Evolutionary conservation across 2,888 invertebrate genomes (phyloP), one percentile per base, ranked within the genome.

Genomic region (Mechanitis mazaeus): DNA sequence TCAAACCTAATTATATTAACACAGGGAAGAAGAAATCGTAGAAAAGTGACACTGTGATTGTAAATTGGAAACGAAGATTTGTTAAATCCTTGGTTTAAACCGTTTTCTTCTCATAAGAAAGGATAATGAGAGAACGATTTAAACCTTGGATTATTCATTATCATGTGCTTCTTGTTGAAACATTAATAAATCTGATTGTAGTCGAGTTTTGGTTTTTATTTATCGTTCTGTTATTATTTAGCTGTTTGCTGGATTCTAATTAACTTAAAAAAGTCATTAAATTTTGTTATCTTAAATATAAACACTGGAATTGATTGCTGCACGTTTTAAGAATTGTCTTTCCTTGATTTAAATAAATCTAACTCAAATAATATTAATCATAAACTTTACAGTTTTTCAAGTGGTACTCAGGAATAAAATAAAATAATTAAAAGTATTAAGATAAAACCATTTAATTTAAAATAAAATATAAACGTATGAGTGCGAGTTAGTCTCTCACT

Each of bases 111-210:
- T 4, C 7, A 61, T 65, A 61, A n/a, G 28, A 58, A 33, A 50
- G 33, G 47, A 63, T 5, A 42, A 5, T 45, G 55, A 42, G 38
- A 59, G 59, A 63, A 58, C 56, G 61, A 54, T 66, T 67, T 67
- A 60, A 64, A 64, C 59, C 62, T 55, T 59, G 56, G 66, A 56
- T 59, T 47, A 45, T 59, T 56, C 60, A 61, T 54, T 60, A 59
- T 60, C 56, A 77, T 76, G 75, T 78, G 84, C 84, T 83, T 84
- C 79, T 81, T 81, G 81, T 84, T 83, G 81, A 78, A 74, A 80
- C 74, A 81, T 81, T 81, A 82, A 83, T 84, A 84, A 84, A 84
- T 82, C 81, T 83, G 81, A 83, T 81, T 83, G 83, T 84, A 84
- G 85, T 77, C 78, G 72, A 72, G 35, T 62, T 65, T 62, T 59